Base-by-base conservation (phyloP, 2,113 vertebrate species). In the Clarias gariepinus region DNA sequence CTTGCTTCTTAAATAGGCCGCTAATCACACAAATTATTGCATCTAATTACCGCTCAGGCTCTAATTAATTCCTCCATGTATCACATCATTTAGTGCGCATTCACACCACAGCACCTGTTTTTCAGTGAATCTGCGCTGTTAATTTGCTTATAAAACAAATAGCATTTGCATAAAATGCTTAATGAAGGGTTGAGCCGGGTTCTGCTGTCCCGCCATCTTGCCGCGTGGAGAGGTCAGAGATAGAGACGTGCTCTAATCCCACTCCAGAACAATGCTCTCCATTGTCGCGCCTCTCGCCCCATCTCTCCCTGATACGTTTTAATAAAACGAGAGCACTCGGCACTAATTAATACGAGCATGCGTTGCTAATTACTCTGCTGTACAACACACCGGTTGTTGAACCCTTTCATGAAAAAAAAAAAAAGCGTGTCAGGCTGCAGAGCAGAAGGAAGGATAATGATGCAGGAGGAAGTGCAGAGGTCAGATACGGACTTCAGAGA, bases 21-120 rank as follows among this genome's bases (percentile, higher is more conserved):
- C 98, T 99, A 99, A 99, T 99, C 98, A 99, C 96, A 96, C 97
- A 98, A 98, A 99, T 99, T 98, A 99, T 99, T 99, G 96, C 97
- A 96, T 97, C 97, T 97, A 99, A 99, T 99, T 99, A 98, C 97
- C 96, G 95, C 95, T 93, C 96, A 96, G 96, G 95, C 97, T 97
- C 96, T 98, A 99, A 99, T 98, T 99, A 98, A 99, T 99, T 98
- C 97, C 96, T 97, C 96, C 96, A 96, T 36, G 96, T 97, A 98
- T 97, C 98, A 97, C 96, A 98, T 98, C 96, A 96, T 98, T 99
- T 98, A 99, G 96, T 95, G 93, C 92, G 95, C 96, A 95, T 97
- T 98, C 96, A 96, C 96, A 97, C 96, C 96, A 95, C 95, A 96
- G 97, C 98, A 98, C 98, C 97, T 99, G 97, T 97, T 97, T 81